Evolutionary conservation across 1,140 invertebrate genomes (phyloP), one percentile per base, ranked within the genome.

Genomic region (Arion vulgaris): DNA sequence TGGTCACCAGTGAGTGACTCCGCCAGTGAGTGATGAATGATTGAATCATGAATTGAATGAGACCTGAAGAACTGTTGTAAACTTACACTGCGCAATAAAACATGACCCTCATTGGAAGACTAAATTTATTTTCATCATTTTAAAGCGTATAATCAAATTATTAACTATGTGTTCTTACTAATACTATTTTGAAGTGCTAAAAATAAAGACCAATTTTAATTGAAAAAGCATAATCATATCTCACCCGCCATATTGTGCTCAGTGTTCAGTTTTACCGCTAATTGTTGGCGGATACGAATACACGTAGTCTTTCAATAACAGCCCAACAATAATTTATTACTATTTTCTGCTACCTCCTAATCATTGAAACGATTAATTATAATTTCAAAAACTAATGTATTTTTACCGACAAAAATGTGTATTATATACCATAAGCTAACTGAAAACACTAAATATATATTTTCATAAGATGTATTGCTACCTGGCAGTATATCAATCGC

Each of bases 251-350:
- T 66, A 66, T 66, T 66, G 62, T 28, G 62, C 32, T 66, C 28
- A 66, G 62, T 66, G 62, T 66, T 66, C 28, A 66, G 62, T 66
- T 66, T 66, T 66, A 34, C 62, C 62, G 62, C 62, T 28, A 66
- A 66, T 66, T 32, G 5, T 66, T 5, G 62, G n/a, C 62, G 62
- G 62, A 66, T 66, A 66, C 28, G 32, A 4, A 0, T 23, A 66
- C 62, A 66, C 62, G 17, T 32, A 32, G 28, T 5, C 2, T 32
- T 9, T 34, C 28, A 66, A 66, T 45, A 7, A 45, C 5, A 45
- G 41, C 5, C 5, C 5, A 45, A 15, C 41, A 7, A 7, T 45
- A 45, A 45, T 45, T 45, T 45, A 45, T 45, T 7, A 45, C 5
- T 45, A 45, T 45, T 45, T 7, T 15, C 15, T 45, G 41, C 41